These are phyloP conservation scores for Formica exsecta DNA, from an alignment of 1,140 invertebrate genomes.

Conservation along the genomic window DNA sequence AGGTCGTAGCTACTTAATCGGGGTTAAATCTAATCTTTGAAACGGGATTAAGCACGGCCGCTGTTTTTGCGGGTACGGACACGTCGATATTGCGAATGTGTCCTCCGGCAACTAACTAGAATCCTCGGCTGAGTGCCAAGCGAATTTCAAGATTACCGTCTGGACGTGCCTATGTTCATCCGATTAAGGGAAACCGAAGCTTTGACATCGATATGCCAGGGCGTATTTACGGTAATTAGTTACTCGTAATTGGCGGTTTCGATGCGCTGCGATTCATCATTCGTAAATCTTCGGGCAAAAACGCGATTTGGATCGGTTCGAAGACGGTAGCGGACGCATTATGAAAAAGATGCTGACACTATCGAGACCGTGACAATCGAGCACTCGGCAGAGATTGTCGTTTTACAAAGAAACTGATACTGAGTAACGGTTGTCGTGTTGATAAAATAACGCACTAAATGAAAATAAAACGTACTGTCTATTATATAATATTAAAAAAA, in stretches of 20 bases:
- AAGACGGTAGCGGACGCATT: not conserved
- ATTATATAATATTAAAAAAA: not conserved
- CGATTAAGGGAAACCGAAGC: slow-evolving; percentile 61
- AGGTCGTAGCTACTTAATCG: slow-evolving; percentile 45
- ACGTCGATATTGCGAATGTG: slow-evolving; percentile 60
- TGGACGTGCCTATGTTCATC: slow-evolving; percentile 69
- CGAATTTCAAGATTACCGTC: slow-evolving; percentile 63
- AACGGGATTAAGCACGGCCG: slow-evolving; percentile 56
- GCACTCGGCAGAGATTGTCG: not conserved
- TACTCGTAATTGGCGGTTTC: slow-evolving; percentile 67
- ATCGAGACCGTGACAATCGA: no score
- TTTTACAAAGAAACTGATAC: not conserved
- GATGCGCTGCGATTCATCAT: not conserved
- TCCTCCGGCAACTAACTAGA: slow-evolving; percentile 58
- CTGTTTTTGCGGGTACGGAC: slow-evolving; percentile 52
- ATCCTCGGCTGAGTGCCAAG: slow-evolving; percentile 66
- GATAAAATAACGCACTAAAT: not conserved
- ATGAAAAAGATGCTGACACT: slow-evolving; percentile 11
- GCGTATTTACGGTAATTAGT: slow-evolving; percentile 70
- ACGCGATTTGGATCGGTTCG: not conserved
- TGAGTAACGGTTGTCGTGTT: not conserved
- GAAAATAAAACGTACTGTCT: not conserved
- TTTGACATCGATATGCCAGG: slow-evolving; percentile 69
- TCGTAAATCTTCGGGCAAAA: slow-evolving; percentile 33
- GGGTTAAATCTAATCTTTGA: slow-evolving; percentile 62